Conservation (phyloP, 2,888 invertebrate genomes). For the Julus scanicus region DNA sequence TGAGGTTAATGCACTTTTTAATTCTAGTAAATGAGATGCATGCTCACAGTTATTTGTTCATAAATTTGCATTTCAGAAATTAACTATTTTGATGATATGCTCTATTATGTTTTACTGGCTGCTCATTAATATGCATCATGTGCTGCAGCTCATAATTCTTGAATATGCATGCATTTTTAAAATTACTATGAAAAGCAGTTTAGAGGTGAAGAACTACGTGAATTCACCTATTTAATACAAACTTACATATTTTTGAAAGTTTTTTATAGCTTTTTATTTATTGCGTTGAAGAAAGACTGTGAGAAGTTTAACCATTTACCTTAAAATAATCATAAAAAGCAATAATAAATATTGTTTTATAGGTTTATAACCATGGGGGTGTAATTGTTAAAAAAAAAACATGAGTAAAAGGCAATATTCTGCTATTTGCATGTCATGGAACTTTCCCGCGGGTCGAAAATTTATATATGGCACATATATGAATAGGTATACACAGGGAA, state of each 20-base stretch:
- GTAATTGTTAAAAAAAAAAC: too few relatives aligned
- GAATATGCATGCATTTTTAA: neutral
- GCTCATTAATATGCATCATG: neutral
- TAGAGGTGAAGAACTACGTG: neutral
- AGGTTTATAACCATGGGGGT: too few relatives aligned
- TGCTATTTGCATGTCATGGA: too few relatives aligned
- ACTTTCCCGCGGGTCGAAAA: too few relatives aligned
- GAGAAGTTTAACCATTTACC: too few relatives aligned
- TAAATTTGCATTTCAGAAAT: neutral
- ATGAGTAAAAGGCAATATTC: too few relatives aligned
- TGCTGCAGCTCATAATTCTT: neutral
- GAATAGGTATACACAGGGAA: too few relatives aligned
- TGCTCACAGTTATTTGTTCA: neutral
- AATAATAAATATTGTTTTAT: neutral
- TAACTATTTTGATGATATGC: neutral
- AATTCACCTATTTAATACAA: neutral
- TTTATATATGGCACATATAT: too few relatives aligned
- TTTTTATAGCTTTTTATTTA: neutral
- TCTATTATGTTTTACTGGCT: neutral
- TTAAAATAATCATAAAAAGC: neutral
- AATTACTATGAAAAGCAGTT: neutral
- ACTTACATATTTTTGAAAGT: neutral
- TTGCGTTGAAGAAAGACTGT: neutral
- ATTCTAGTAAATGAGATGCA: neutral
- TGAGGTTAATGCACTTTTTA: conserved; percentile 1